Base-by-base conservation (phyloP, 2,888 invertebrate genomes). In the Habroteleia sp. region DNA sequence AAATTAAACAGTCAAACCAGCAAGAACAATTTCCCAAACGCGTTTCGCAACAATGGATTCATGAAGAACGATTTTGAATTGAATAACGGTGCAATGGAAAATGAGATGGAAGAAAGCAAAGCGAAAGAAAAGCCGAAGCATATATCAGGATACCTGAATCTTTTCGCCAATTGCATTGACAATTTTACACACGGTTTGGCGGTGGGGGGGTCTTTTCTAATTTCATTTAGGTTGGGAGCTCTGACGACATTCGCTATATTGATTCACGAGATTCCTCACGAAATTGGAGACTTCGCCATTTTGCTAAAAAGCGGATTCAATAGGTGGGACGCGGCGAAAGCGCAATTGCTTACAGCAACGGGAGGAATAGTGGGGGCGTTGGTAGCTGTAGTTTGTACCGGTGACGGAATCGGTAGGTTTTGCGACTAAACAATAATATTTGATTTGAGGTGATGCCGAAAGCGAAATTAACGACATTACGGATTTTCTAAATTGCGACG, bases 161-260 rank as follows among this genome's bases (percentile, higher is more conserved):
- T 99, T 79, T 91, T 97, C 90, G 98, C 99, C 1, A 99, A 99
- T 89, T 94, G 96, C 5, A 96, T 99, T 77, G 99, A 99, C 89
- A 99, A 99, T 90, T 99, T 99, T 90, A 98, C 98, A 0, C 99
- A 99, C 89, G 99, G 99, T 0, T 91, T 99, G 68, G 98, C 99
- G 0, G 95, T 99, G 5, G 98, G 97, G n/a, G 98, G 97, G 0
- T 97, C 98, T 11, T 99, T 98, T 90, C 91, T 98, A 46, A 95
- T 98, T 14, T 97, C 97, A 3, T 94, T 95, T 82, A 89, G 97
- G 84, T 94, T 97, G 56, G 99, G 99, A 0, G 86, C 95, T 5
- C 91, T 99, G 74, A 98, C 98, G 6, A 98, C 98, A 0, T 94
- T 97, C 85, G 98, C 98, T 42, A 98, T 89, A 82, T 80, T 93